phyloP scores from a whole-genome alignment of 2,113 vertebrate species.

The Chascanopsetta lugubris region DNA sequence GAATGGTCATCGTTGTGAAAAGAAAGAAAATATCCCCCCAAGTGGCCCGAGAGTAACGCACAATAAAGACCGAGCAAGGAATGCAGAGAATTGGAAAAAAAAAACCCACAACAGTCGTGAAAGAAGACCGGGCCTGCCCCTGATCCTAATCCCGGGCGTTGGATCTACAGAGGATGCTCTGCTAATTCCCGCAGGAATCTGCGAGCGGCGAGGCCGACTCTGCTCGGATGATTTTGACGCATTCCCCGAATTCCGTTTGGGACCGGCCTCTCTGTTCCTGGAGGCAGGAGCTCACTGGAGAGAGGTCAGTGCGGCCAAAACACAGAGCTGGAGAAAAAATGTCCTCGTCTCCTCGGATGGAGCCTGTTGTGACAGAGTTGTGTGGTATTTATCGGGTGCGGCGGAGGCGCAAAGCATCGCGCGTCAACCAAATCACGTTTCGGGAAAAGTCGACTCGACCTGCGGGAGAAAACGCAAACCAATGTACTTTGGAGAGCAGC shows the following conservation, averaged over 20 bases:
- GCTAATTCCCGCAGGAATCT: slow-evolving; percentile 51
- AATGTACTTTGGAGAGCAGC: no score
- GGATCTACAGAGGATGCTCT: slow-evolving; percentile 53
- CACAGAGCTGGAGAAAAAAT: neutral
- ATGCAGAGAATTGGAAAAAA: slow-evolving; percentile 47
- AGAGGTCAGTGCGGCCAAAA: slow-evolving; percentile 14
- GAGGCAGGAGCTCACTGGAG: slow-evolving; percentile 36
- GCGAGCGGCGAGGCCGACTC: slow-evolving; percentile 12
- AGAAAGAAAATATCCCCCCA: neutral
- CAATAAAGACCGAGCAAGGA: slow-evolving; percentile 17
- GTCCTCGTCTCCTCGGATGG: neutral
- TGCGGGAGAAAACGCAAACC: slow-evolving; percentile 35
- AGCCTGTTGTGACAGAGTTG: neutral
- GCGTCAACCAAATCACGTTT: slow-evolving; percentile 62
- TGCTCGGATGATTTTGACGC: slow-evolving; percentile 43
- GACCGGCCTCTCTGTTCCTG: slow-evolving; percentile 20
- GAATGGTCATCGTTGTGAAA: neutral
- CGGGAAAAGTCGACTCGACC: slow-evolving; percentile 41
- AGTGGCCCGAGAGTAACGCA: neutral
- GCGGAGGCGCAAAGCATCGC: slow-evolving; percentile 75
- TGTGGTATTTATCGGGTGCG: slow-evolving; percentile 68
- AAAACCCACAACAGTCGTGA: slow-evolving; percentile 22
- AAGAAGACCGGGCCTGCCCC: slow-evolving; percentile 58
- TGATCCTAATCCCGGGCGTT: slow-evolving; percentile 62
- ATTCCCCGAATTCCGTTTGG: slow-evolving; percentile 56